phyloP scores from a whole-genome alignment of 2,888 invertebrate genomes.

The Sarcophaga variegata region DNA sequence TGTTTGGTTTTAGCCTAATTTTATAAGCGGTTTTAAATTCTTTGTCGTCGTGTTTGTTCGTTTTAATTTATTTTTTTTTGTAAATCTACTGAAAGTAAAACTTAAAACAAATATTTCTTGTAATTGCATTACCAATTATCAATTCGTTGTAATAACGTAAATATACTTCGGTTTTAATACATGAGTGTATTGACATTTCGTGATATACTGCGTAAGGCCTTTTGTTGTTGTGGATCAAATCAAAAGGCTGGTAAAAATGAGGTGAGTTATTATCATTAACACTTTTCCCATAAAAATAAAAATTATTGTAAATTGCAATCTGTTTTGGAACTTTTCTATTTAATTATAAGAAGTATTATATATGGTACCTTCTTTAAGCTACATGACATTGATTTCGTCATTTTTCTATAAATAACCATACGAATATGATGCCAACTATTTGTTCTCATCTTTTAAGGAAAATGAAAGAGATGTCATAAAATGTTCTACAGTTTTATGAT shows the following conservation, averaged over 20 bases:
- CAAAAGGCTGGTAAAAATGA: constrained; percentile 77
- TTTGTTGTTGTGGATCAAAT: constrained; percentile 74
- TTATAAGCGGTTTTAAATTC: constrained; percentile 42
- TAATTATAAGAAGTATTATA: too few relatives aligned
- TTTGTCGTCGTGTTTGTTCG: neutral
- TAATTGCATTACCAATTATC: too few relatives aligned
- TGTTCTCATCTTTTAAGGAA: too few relatives aligned
- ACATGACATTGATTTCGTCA: too few relatives aligned
- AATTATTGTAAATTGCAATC: neutral
- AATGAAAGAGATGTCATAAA: too few relatives aligned
- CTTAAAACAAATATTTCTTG: too few relatives aligned
- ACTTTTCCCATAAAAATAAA: neutral
- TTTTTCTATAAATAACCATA: too few relatives aligned
- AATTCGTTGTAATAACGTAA: neutral
- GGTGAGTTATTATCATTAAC: constrained; percentile 74
- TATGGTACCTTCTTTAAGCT: too few relatives aligned
- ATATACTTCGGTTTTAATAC: constrained; percentile 42
- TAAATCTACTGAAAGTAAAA: too few relatives aligned
- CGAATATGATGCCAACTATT: too few relatives aligned
- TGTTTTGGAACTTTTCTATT: too few relatives aligned
- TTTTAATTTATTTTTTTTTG: neutral
- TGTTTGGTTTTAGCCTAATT: neutral
- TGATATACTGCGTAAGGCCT: constrained; percentile 67
- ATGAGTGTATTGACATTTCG: constrained; percentile 67
- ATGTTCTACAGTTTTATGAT: too few relatives aligned